Conservation (phyloP, 2,113 vertebrate genomes). For the Bagarius yarrelli region DNA sequence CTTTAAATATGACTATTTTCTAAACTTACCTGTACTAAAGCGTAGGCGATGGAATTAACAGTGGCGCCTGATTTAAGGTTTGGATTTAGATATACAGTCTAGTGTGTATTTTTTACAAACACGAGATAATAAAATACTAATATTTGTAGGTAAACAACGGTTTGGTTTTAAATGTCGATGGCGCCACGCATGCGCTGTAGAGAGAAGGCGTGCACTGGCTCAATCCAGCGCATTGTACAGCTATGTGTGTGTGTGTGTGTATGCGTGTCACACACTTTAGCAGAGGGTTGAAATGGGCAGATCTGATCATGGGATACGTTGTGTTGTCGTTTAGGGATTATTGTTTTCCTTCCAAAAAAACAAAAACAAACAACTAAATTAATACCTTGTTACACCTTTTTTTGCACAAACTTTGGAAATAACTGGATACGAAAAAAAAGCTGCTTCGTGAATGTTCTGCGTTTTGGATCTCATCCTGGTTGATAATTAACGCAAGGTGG, state of each 20-base stretch:
- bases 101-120: neutral
- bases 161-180: no score
- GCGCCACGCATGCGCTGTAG: neutral
- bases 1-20: neutral
- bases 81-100: neutral
- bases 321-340: no score
- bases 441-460: neutral
- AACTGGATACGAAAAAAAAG: conserved; percentile 1
- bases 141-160: neutral
- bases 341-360: neutral
- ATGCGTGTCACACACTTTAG: no score
- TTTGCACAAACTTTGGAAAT: neutral
- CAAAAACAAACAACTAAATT: neutral
- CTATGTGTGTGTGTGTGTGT: neutral
- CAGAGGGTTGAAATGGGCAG: neutral
- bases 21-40: neutral
- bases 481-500: conserved; percentile 18
- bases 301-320: neutral
- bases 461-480: neutral
- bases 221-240: neutral
- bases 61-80: neutral
- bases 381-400: neutral
- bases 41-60: neutral
- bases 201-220: neutral
- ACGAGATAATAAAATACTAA: neutral